Base-by-base conservation (phyloP, 2,797 vertebrate species). In the Chrosomus eos region DNA sequence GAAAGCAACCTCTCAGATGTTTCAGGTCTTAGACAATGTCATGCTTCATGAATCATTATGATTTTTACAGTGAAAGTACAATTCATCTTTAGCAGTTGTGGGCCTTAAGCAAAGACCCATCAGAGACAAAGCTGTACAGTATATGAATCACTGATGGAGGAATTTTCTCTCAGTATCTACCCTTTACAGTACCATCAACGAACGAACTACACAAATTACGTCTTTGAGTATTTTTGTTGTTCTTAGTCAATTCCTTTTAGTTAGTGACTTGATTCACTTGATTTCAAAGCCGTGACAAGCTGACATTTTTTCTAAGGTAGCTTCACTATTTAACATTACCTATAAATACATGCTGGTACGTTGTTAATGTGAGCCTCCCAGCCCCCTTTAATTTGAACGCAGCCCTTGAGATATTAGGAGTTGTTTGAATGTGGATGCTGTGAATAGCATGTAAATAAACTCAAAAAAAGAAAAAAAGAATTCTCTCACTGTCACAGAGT, bases 1-100 rank as follows among this genome's bases (percentile, higher is more conserved):
- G 26, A 68, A 43, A 26, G 51, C 33, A 72, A 43, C 16, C 16
- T 84, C 62, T 60, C 48, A 36, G 21, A 51, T 79, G 36, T 84
- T 84, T 78, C 38, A 45, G 51, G 18, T 77, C 62, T 31, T 51
- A 75, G 45, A 83, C 33, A 76, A 53, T 21, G 18, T 76, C 19
- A 38, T 68, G 38, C 33, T 11, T 81, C 36, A 58, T 31, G 70
- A 48, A 40, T 64, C 28, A 18, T 64, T 31, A 26, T 48, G 53
- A 45, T 64, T 81, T 45, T 62, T 62, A 31, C 53, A 45, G 36
- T 81, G 48, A 81, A 60, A 40, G 23, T 26, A 26, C 74, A 72
- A 81, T 58, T 40, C 11, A 58, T 81, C 36, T 60, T 73, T 14
- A 64, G 70, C 55, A 48, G 4, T 13, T 62, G 81, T 36, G 28